phyloP scores from a whole-genome alignment of 2,888 invertebrate species.

The Cepaea hortensis region DNA sequence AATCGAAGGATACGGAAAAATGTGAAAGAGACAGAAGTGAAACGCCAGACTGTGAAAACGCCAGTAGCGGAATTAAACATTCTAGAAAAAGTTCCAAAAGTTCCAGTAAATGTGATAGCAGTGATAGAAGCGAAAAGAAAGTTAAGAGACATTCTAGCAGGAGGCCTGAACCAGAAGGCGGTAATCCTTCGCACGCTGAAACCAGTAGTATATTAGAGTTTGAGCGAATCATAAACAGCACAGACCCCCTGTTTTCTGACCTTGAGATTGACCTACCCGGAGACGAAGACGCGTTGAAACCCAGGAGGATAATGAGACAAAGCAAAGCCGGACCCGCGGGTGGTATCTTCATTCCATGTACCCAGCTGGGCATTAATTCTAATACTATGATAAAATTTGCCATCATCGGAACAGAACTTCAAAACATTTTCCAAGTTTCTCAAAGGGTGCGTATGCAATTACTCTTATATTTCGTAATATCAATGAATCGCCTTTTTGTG shows the following conservation, averaged over 20 bases:
- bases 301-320: conserved; percentile 42
- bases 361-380: conserved; percentile 81
- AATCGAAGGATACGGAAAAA: conserved; percentile 39
- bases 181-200: conserved; percentile 54
- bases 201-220: conserved; percentile 60
- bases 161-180: conserved; percentile 73
- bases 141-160: conserved; percentile 52
- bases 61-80: conserved; percentile 41
- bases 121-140: conserved; percentile 55
- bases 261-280: conserved; percentile 61
- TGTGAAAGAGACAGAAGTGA: conserved; percentile 27
- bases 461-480: background rate
- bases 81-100: conserved; percentile 45
- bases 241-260: conserved; percentile 72
- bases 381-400: conserved; percentile 98
- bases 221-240: conserved; percentile 69
- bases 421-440: conserved; percentile 97
- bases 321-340: conserved; percentile 43
- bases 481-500: background rate
- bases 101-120: conserved; percentile 40
- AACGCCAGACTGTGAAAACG: conserved; percentile 21
- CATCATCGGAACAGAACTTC: conserved; percentile 96
- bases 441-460: conserved; percentile 62
- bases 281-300: conserved; percentile 48
- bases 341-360: conserved; percentile 60